These are phyloP conservation scores for Dysdera silvatica DNA, from an alignment of 1,140 invertebrate species.

Conservation along the genomic window DNA sequence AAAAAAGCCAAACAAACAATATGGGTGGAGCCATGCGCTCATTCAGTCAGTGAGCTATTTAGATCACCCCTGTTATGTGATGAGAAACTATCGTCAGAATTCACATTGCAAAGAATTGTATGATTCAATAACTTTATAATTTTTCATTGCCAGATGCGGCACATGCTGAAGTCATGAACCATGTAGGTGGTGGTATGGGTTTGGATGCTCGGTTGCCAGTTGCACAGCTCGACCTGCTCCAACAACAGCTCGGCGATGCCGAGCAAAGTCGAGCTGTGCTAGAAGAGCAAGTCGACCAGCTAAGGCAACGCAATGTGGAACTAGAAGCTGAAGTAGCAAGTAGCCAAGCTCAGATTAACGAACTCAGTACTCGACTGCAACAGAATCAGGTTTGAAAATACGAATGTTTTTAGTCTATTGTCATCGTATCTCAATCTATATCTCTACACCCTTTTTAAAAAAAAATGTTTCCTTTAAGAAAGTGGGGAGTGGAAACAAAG, in stretches of 20 bases:
- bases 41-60: no score
- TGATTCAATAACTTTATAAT: background rate
- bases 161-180: constrained; percentile 20
- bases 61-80: background rate
- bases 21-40: no score
- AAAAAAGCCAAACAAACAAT: no score
- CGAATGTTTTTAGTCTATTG: no score
- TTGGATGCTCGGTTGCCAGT: constrained; percentile 9
- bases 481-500: no score
- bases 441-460: no score
- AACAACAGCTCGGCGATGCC: constrained; percentile 13
- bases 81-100: background rate
- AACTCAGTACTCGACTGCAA: constrained; percentile 8
- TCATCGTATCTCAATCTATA: no score
- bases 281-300: constrained; percentile 17
- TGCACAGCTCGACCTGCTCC: constrained; percentile 14
- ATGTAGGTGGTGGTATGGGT: constrained; percentile 8
- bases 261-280: background rate
- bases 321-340: constrained; percentile 15
- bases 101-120: background rate
- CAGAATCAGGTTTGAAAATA: constrained; percentile 22
- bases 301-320: constrained; percentile 22
- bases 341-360: constrained; percentile 20
- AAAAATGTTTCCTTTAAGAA: no score
- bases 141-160: constrained; percentile 18